Percentiles rank a stretch among this genome's conserved stretches.
Conservation (phyloP, 1,140 invertebrate genomes). For the Battus philenor region DNA sequence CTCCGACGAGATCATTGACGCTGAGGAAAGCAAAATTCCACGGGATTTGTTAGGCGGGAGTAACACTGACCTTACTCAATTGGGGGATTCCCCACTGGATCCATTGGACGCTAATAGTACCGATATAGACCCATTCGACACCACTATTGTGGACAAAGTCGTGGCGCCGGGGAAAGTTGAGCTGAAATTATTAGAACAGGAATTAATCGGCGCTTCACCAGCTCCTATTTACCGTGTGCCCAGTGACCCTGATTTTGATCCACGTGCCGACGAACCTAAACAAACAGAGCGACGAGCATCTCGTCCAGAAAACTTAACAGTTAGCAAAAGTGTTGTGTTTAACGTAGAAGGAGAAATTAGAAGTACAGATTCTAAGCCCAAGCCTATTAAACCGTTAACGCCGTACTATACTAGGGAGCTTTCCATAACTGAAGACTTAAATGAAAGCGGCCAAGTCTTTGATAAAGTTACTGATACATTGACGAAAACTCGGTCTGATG, state of each 20-base stretch:
- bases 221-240: conserved; percentile 70
- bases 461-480: conserved; percentile 76
- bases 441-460: conserved; percentile 64
- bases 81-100: conserved; percentile 82
- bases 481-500: conserved; percentile 75
- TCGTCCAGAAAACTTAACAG: conserved; percentile 77
- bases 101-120: conserved; percentile 77
- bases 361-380: conserved; percentile 49
- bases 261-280: conserved; percentile 77
- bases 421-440: conserved; percentile 75
- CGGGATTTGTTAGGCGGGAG: conserved; percentile 85
- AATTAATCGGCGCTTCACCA: conserved; percentile 77
- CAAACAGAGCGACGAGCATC: conserved; percentile 71
- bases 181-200: conserved; percentile 86
- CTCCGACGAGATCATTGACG: conserved; percentile 61
- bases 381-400: conserved; percentile 82
- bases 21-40: conserved; percentile 42
- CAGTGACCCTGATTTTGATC: conserved; percentile 86
- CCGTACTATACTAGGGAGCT: conserved; percentile 83
- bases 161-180: conserved; percentile 85
- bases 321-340: conserved; percentile 84
- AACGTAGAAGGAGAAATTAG: conserved; percentile 65
- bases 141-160: conserved; percentile 83
- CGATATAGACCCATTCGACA: conserved; percentile 91
- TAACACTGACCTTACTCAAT: conserved; percentile 84